Percentiles rank a stretch among this genome's conserved stretches.
Conservation (phyloP, 2,797 vertebrate species). For the Sebastes taczanowskii region DNA sequence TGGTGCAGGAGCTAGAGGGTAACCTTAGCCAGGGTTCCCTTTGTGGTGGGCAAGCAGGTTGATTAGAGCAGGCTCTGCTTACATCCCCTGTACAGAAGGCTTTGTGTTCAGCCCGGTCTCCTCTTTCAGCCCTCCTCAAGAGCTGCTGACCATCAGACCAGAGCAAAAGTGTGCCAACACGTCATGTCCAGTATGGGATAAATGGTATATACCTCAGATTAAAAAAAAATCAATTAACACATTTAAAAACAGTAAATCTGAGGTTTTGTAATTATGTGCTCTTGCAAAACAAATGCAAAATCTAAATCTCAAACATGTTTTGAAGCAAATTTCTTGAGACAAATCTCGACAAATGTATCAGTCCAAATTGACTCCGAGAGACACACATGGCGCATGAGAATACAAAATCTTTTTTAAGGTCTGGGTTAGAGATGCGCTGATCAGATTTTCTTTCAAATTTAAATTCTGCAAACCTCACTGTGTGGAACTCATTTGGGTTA, state of each 20-base stretch:
- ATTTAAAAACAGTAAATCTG: background rate
- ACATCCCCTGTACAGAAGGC: constrained; percentile 68
- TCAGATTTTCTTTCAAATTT: background rate
- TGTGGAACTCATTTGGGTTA: background rate
- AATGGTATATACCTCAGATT: background rate
- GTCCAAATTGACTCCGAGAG: background rate
- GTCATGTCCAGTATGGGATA: background rate
- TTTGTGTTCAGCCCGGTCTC: constrained; percentile 74
- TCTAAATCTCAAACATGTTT: background rate
- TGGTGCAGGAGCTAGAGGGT: constrained; percentile 60
- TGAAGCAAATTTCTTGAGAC: background rate
- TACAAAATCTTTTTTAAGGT: background rate
- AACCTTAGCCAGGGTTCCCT: constrained; percentile 80
- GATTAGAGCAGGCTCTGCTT: constrained; percentile 79
- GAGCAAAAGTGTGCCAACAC: constrained; percentile 37
- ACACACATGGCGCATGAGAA: too few relatives aligned
- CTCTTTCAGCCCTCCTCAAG: constrained; percentile 68
- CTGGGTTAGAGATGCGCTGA: background rate
- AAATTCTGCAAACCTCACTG: background rate
- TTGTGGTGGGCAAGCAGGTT: constrained; percentile 77
- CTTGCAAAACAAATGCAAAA: background rate
- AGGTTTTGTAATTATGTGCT: background rate
- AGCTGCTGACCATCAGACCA: constrained; percentile 51
- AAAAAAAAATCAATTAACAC: background rate
- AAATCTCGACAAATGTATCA: background rate